A percentile compares a stretch with the other conserved stretches of the same genome.
Conservation (phyloP, 2,113 vertebrate genomes). For the Tyrannus savana region DNA sequence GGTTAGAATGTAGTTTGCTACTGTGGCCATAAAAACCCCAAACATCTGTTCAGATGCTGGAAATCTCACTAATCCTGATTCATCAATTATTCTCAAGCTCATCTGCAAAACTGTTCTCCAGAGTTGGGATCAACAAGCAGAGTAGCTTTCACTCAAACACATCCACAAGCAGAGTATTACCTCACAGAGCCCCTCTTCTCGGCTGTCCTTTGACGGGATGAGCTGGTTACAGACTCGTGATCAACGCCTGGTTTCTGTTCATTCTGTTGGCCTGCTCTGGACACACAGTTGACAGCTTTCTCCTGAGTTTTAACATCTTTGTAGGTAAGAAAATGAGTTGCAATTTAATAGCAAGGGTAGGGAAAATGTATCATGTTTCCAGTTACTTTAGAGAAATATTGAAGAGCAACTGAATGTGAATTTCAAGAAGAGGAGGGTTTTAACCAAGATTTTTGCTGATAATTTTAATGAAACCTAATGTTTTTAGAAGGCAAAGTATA, state of each 20-base stretch:
- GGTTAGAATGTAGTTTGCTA: not conserved
- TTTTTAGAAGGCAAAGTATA: not conserved
- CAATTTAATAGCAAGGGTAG: not conserved
- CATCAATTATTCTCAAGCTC: not conserved
- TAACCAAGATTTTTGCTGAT: not conserved
- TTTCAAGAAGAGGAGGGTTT: not conserved
- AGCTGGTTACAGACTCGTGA: not conserved
- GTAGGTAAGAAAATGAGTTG: not conserved
- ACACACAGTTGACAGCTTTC: not conserved
- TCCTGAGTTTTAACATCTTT: conserved; percentile 34
- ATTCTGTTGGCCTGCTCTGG: not conserved
- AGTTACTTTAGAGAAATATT: not conserved
- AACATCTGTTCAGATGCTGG: not conserved
- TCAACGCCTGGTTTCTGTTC: conserved; percentile 19
- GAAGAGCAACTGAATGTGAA: not conserved
- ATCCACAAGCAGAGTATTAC: conserved; percentile 28
- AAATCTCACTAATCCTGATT: not conserved
- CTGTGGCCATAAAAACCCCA: not conserved
- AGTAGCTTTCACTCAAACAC: not conserved
- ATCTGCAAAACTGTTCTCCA: not conserved
- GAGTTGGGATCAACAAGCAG: not conserved
- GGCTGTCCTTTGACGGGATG: not conserved
- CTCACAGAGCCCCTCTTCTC: conserved; percentile 42
- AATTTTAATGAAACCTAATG: not conserved
- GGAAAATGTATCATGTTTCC: not conserved